These are phyloP conservation scores for Enteromius afrohamiltoni DNA, from an alignment of 2,797 vertebrate genomes.

Conservation along the genomic window DNA sequence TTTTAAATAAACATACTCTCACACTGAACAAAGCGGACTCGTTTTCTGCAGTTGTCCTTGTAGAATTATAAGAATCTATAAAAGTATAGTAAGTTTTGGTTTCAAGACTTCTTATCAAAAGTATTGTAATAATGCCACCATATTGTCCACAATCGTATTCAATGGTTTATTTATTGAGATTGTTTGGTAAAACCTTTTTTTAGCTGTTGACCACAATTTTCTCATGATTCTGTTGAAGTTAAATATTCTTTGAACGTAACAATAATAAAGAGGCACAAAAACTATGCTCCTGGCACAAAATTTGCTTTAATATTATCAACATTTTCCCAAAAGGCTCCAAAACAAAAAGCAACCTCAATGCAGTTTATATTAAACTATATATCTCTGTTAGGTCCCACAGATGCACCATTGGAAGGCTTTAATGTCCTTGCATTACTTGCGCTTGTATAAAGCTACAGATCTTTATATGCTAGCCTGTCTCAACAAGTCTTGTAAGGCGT, in stretches of 20 bases:
- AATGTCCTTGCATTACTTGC: neutral
- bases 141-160: neutral
- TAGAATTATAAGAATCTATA: neutral
- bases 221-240: neutral
- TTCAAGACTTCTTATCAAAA: constrained; percentile 12
- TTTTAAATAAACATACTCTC: constrained; percentile 25
- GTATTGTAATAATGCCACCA: neutral
- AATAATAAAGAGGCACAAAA: constrained; percentile 36
- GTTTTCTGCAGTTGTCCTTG: neutral
- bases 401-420: neutral
- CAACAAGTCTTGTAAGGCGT: constrained; percentile 77
- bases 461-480: neutral
- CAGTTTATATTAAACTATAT: constrained; percentile 2
- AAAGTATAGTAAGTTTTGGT: constrained; percentile 6
- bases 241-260: constrained; percentile 8
- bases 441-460: constrained; percentile 16
- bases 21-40: constrained; percentile 13
- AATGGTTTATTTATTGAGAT: neutral
- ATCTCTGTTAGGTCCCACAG: constrained; percentile 9
- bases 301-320: neutral
- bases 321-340: neutral
- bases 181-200: neutral
- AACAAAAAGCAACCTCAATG: constrained; percentile 14
- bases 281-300: neutral
- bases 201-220: neutral